Base-by-base conservation (phyloP, 2,888 invertebrate species). In the Chydorus sphaericus region DNA sequence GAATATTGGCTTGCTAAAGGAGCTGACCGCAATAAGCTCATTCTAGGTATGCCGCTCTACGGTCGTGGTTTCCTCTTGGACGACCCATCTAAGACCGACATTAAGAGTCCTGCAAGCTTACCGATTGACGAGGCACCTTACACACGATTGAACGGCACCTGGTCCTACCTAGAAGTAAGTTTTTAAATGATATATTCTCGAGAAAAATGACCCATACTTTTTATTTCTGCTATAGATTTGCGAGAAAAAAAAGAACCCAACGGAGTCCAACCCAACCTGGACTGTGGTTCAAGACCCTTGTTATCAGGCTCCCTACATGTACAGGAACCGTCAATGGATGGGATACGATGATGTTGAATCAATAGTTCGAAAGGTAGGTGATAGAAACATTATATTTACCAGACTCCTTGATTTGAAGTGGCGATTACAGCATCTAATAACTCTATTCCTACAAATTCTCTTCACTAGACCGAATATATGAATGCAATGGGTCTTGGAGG, bases 81-180 rank as follows among this genome's bases (percentile, higher is more conserved):
- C 0, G 65, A 76, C 60, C 65, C 60, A 0, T 62, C 69, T 0
- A 71, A 74, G 26, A 62, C 66, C n/a, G 69, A 67, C 1, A 68
- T 82, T 0, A 77, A 80, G 31, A 77, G 81, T 0, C 70, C 77
- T 0, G 70, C 75, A 0, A 57, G 63, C 14, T 80, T 80, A 1
- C 70, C 74, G 0, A 83, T 82, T 0, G 62, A 69, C 1, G 68
- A 75, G 2, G 86, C 85, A 1, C 77, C 75, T 0, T 82, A 76
- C 63, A 83, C 85, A 0, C 67, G 68, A 23, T 75, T 77, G 52
- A 66, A 68, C n/a, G 86, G 86, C 1, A 71, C 75, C 31, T 67
- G 85, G 53, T 84, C 83, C n/a, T 86, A 80, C 64, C 83, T 83
- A 62, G 86, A 87, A 70, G 79, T 77, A 36, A 5, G n/a, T n/a